Base-by-base conservation (phyloP, 2,797 vertebrate species). In the Enteromius viviparus region DNA sequence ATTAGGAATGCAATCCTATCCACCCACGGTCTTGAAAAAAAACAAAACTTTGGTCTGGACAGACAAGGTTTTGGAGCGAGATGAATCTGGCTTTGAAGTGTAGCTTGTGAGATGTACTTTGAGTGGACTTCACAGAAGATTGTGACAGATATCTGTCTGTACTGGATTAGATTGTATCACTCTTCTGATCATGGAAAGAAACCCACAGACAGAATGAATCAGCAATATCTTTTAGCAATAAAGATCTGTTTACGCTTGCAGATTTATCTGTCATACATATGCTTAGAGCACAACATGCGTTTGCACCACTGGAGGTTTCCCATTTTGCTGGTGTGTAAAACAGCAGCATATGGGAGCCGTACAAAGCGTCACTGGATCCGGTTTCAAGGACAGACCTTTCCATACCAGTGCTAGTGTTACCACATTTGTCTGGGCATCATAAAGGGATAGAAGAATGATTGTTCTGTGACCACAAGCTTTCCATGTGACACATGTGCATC, bases 61-160 rank as follows among this genome's bases (percentile, higher is more conserved):
- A 86, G 80, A 34, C 64, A 64, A 75, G 58, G 45, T 70, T 65
- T 72, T 70, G 65, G 58, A 78, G 37, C 69, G 21, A 34, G 60
- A 84, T 85, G 23, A 81, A 53, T 64, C 19, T 40, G 23, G 42
- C 85, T 80, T 87, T 89, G 90, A 90, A 89, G 91, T 19, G 10
- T 82, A 32, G 90, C 53, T 64, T 71, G 49, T 75, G 77, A 92
- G 84, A 78, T 89, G 75, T 23, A 74, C 88, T 85, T 29, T 87
- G 89, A 90, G 84, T 88, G 87, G 79, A 90, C 89, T 88, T 92
- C 92, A 89, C 85, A 90, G 83, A 47, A 19, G 42, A 75, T 78
- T 88, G 40, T 84, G 89, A 90, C 70, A 55, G 66, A 21, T 70
- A 64, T 71, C 84, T 74, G 68, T 71, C 80, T 83, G 26, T 64